These are phyloP conservation scores for Lepus americanus DNA, from an alignment of 2,113 vertebrate species.

Conservation along the genomic window DNA sequence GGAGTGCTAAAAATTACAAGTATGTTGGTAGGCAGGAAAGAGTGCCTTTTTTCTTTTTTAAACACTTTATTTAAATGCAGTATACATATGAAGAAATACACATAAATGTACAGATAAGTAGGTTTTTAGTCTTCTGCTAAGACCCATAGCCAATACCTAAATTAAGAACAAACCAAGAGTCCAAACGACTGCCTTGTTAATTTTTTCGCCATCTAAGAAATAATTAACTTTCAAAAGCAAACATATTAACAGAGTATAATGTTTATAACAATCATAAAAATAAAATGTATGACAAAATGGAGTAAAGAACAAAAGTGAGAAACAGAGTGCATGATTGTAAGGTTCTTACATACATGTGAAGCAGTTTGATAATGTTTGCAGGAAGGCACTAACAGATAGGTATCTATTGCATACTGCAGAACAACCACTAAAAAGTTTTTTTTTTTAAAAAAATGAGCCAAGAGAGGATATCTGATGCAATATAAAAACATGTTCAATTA, in stretches of 20 bases:
- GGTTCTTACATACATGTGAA: background rate
- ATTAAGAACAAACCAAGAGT: too few species aligned
- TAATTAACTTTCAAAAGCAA: slow-evolving; percentile 22
- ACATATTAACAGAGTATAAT: background rate
- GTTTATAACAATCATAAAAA: background rate
- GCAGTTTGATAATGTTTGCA: background rate
- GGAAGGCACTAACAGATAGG: background rate
- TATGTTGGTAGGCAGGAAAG: background rate
- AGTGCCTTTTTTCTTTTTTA: background rate
- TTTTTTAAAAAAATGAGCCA: background rate
- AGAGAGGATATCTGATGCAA: background rate
- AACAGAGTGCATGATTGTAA: background rate
- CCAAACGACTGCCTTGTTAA: background rate
- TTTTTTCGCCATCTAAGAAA: background rate
- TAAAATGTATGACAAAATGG: background rate
- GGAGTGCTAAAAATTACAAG: background rate
- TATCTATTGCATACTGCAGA: background rate
- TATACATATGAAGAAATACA: too few species aligned
- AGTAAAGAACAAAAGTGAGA: background rate
- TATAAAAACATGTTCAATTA: background rate
- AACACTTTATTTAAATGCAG: too few species aligned
- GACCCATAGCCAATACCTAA: too few species aligned
- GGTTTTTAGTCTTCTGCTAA: too few species aligned
- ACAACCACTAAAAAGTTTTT: background rate
- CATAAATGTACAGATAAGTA: too few species aligned